phyloP scores from a whole-genome alignment of 2,888 invertebrate species.

The Marronus borbonicus region DNA sequence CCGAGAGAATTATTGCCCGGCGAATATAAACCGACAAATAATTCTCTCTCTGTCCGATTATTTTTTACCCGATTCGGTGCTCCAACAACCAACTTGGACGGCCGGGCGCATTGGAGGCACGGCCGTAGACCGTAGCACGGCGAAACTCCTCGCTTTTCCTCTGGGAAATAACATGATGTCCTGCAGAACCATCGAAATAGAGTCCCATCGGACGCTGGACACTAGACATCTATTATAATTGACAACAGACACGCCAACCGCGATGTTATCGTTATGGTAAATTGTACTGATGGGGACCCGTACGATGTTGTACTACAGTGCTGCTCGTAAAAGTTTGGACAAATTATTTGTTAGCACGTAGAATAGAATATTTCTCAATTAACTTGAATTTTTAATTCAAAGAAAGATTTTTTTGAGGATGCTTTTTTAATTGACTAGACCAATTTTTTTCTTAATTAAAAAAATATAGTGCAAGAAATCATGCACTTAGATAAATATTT shows the following conservation, averaged over 20 bases:
- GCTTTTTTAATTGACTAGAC: too few relatives aligned
- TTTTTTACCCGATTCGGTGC: slow-evolving; percentile 22
- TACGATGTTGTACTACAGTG: too few relatives aligned
- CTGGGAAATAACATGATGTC: slow-evolving; percentile 67
- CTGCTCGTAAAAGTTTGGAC: too few relatives aligned
- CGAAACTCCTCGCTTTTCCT: slow-evolving; percentile 53
- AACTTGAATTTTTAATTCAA: too few relatives aligned
- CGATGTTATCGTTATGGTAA: slow-evolving; percentile 57
- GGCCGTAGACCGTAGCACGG: neutral
- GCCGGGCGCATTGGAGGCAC: slow-evolving; percentile 7
- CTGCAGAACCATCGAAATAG: slow-evolving; percentile 64
- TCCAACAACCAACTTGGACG: neutral
- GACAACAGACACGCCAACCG: slow-evolving; percentile 60
- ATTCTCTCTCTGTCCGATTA: slow-evolving; percentile 28
- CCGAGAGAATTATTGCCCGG: slow-evolving; percentile 27
- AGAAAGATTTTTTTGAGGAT: too few relatives aligned
- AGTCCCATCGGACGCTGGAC: slow-evolving; percentile 59
- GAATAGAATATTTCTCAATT: too few relatives aligned
- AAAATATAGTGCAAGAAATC: too few relatives aligned
- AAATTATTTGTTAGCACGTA: too few relatives aligned
- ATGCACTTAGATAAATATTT: too few relatives aligned
- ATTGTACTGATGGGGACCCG: slow-evolving; percentile 49
- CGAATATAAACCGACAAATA: slow-evolving; percentile 45
- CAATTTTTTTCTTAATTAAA: too few relatives aligned
- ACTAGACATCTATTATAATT: slow-evolving; percentile 63